These are phyloP conservation scores for Andricus grossulariae DNA, from an alignment of 1,140 invertebrate genomes.

Conservation along the genomic window DNA sequence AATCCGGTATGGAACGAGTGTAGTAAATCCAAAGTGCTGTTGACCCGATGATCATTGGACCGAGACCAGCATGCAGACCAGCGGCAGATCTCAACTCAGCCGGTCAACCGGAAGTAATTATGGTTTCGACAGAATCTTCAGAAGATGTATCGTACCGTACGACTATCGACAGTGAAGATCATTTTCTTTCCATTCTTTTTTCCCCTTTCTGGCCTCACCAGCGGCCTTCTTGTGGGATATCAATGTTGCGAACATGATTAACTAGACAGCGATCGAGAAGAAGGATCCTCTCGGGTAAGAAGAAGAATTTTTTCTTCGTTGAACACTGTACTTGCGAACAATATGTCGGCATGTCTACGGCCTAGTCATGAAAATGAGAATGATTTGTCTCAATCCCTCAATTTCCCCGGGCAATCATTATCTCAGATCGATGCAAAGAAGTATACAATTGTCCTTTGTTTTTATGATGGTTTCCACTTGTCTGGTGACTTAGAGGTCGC, in stretches of 20 bases:
- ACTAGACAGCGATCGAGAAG: conserved; percentile 11
- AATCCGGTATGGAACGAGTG: conserved; percentile 50
- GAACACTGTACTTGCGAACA: conserved; percentile 11
- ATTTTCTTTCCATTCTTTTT: conserved; percentile 17
- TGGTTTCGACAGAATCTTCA: conserved; percentile 52
- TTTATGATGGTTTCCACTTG: no score
- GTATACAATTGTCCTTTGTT: no score
- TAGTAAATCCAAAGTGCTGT: conserved; percentile 70
- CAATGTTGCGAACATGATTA: conserved; percentile 19
- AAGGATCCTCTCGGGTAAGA: conserved; percentile 10
- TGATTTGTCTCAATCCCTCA: no score
- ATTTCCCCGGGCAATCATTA: no score
- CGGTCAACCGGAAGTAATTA: conserved; percentile 54
- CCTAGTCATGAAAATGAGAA: no score
- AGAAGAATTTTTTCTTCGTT: conserved; percentile 8
- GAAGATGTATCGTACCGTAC: conserved; percentile 16
- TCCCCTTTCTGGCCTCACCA: neutral
- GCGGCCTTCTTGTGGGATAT: neutral
- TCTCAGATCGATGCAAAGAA: no score
- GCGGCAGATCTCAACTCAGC: conserved; percentile 50
- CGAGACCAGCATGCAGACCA: conserved; percentile 61
- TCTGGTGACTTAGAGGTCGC: no score
- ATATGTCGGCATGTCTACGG: neutral
- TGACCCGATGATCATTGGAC: conserved; percentile 70
- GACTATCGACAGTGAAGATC: conserved; percentile 27